Evolutionary conservation across 2,113 vertebrate genomes (phyloP), one percentile per base, ranked within the genome.

Genomic region (Catharus minimus): DNA sequence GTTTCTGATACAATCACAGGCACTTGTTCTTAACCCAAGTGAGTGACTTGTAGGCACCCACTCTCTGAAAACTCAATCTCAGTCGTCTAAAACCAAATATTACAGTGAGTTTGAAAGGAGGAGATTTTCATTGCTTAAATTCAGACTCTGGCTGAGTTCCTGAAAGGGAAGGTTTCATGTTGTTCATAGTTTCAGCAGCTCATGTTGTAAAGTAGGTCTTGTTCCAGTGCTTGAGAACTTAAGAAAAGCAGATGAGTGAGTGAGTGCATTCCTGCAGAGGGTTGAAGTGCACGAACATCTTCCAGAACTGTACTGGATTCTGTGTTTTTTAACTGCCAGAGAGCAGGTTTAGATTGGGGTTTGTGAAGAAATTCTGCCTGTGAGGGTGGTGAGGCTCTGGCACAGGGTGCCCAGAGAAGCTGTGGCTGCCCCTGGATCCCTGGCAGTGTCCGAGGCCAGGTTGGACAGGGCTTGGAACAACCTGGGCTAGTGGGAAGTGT

Each of bases 381-480:
- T 15, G 41, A 43, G 17, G 49, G 6, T 30, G 56, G 5, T 0
- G 1, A 61, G 64, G 39, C 28, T n/a, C 64, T 78, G 65, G 56
- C 33, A 69, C 56, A 69, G 41, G 38, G 4, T 78, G 39, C 20
- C 20, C 74, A 71, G 56, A 32, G 41, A 18, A 62, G 56, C 73
- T 86, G 64, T 68, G 55, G 39, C 64, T 56, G 49, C 13, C 56
- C 28, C 49, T 44, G 56, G 21, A 36, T 32, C 30, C 33, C 41
- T 78, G 41, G 20, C 0, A 62, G 30, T 43, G 30, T 13, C 33
- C 84, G 12, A 49, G 43, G 36, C 11, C 30, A 11, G 21, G 11
- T 0, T 56, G 65, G 39, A 55, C 0, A 0, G 24, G 20, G 20
- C 30, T 62, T 20, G 26, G 84, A 72, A 10, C 21, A 5, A 0